phyloP scores from a whole-genome alignment of 2,797 vertebrate genomes.

The Nannoperca australis region DNA sequence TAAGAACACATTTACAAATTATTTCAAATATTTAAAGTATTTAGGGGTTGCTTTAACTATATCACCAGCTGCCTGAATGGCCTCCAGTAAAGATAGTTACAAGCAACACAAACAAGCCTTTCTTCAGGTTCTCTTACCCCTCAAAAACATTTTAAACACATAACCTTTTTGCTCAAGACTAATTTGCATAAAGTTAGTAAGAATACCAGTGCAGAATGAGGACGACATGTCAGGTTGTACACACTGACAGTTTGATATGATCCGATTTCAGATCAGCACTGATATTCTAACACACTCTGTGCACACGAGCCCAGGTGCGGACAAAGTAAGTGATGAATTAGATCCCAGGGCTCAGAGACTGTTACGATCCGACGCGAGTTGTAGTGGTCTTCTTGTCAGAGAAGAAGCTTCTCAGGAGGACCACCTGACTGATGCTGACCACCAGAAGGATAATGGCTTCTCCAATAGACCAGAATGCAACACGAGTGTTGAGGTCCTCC shows the following conservation, averaged over 20 bases:
- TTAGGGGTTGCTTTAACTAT: constrained; percentile 45
- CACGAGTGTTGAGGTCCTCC: constrained; percentile 96
- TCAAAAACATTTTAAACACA: constrained; percentile 50
- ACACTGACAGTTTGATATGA: constrained; percentile 67
- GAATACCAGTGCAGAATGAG: constrained; percentile 57
- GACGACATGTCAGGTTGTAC: constrained; percentile 53
- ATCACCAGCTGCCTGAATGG: constrained; percentile 34
- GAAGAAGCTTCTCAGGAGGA: constrained; percentile 98
- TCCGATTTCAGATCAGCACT: constrained; percentile 53
- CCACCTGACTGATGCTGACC: constrained; percentile 98
- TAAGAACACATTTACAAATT: constrained; percentile 51
- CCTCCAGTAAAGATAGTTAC: constrained; percentile 46
- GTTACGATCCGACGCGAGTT: constrained; percentile 96
- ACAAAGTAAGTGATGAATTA: constrained; percentile 49
- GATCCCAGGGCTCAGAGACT: constrained; percentile 42
- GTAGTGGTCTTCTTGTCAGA: constrained; percentile 98
- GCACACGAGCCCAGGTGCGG: constrained; percentile 37
- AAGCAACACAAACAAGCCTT: constrained; percentile 51
- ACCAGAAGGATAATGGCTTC: constrained; percentile 97
- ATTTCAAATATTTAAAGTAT: constrained; percentile 60
- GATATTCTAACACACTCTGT: constrained; percentile 62
- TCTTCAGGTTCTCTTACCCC: constrained; percentile 19
- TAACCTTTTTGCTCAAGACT: constrained; percentile 30
- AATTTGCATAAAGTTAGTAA: constrained; percentile 53
- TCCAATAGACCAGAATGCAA: constrained; percentile 98